Evolutionary conservation across 2,888 invertebrate genomes (phyloP), one percentile per base, ranked within the genome.

Genomic region (Synergus umbraculus): DNA sequence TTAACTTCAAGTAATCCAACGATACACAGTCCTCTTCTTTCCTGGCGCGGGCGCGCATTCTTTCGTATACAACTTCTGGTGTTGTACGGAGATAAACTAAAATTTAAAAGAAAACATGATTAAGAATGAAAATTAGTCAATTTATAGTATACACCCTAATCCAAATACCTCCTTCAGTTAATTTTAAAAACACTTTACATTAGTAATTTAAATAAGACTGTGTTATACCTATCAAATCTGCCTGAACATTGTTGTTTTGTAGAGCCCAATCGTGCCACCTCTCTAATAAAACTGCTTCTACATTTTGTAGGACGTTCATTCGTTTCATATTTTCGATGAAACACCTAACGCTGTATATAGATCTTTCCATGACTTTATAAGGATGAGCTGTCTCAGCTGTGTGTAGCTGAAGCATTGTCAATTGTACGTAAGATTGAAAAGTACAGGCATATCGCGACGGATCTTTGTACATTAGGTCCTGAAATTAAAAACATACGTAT

Each of bases 401-500:
- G 90, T 98, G 98, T 87, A 96, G 94, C 88, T 97, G 95, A 77
- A 98, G 91, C 96, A 98, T 96, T 0, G 98, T 98, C 83, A 98
- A 92, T 84, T 97, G 97, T 0, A 98, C 98, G 90, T 98, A 98
- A 0, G 96, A 96, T 93, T 98, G 98, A 92, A 98, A 98, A 58
- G 97, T 94, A 93, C 96, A 95, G 64, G 96, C 95, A 96, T 97
- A 98, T 88, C 96, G 95, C 1, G 93, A 89, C 5, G 97, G 96
- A 89, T 98, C 96, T 87, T 95, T 95, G 92, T 98, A 98, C 96
- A 98, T 96, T 83, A 98, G 92, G 81, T 97, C 97, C 92, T 94
- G 86, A 0, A 89, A 80, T 60, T 79, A 67, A 15, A 29, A 18
- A 66, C 54, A 43, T 66, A n/a, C 54, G 9, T n/a, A 54, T 54